Percentiles rank a stretch among this genome's conserved stretches.
These are phyloP conservation scores for Nyctereutes procyonoides DNA, from an alignment of 2,113 vertebrate genomes.

Conservation along the genomic window DNA sequence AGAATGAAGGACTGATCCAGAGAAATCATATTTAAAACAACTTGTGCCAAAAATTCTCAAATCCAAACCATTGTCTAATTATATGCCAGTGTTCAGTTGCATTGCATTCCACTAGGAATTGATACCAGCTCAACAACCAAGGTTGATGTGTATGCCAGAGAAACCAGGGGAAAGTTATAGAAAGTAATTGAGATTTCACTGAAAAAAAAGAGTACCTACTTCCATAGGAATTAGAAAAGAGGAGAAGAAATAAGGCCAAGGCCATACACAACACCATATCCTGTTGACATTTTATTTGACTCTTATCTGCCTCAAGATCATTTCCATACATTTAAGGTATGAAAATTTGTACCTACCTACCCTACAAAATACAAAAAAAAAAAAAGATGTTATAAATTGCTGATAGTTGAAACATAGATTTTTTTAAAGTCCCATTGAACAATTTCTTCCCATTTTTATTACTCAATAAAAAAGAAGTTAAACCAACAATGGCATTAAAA, in stretches of 20 bases:
- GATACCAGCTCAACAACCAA: neutral
- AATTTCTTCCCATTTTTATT: conserved; percentile 38
- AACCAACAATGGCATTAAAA: conserved; percentile 52
- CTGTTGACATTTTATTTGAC: neutral
- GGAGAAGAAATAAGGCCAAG: neutral
- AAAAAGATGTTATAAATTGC: neutral
- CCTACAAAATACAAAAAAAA: neutral
- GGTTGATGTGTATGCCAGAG: no score
- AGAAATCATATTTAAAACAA: conserved; percentile 33
- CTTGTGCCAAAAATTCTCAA: neutral
- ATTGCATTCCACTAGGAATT: neutral
- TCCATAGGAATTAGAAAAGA: neutral
- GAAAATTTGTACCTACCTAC: neutral
- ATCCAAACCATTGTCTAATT: neutral
- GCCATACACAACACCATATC: fast-evolving
- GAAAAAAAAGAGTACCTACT: neutral
- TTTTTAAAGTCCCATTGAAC: conserved; percentile 9
- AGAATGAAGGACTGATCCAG: neutral
- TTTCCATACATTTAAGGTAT: neutral
- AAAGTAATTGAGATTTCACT: neutral
- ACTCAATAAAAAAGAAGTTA: conserved; percentile 61
- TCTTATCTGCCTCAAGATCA: neutral
- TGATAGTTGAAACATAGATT: neutral
- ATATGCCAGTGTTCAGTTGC: neutral
- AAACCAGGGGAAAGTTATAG: neutral